A percentile compares a stretch with the other conserved stretches of the same genome.
These are phyloP conservation scores for Larimichthys polyactis DNA, from an alignment of 2,113 vertebrate genomes.

Conservation along the genomic window DNA sequence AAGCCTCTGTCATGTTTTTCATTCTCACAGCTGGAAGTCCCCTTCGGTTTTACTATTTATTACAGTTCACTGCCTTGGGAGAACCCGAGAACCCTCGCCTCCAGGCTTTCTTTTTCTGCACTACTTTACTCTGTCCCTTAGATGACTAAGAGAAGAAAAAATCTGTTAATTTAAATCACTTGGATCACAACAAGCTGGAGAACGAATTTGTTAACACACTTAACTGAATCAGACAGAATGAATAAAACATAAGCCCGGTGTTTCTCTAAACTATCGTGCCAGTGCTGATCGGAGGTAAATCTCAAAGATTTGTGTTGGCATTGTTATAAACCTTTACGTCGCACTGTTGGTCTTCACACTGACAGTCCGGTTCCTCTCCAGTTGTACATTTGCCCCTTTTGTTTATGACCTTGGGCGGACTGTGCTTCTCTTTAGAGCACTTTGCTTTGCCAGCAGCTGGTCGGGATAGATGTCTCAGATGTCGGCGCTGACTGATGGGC, in stretches of 20 bases:
- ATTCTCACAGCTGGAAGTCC: conserved; percentile 5
- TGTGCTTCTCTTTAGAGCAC: conserved; percentile 2
- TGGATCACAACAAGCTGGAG: conserved; percentile 4
- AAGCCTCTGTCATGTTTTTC: conserved; percentile 7
- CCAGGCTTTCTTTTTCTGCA: conserved; percentile 2
- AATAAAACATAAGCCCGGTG: conserved; percentile 3
- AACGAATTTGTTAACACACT: background rate
- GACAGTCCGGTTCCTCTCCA: background rate
- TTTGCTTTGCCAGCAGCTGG: conserved; percentile 25
- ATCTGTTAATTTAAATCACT: conserved; percentile 15
- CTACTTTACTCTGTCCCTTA: background rate
- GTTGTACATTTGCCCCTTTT: background rate
- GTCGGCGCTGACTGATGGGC: conserved; percentile 71
- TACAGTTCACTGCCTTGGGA: conserved; percentile 2
- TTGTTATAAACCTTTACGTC: background rate
- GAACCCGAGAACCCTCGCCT: background rate
- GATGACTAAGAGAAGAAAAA: background rate
- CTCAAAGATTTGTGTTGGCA: background rate
- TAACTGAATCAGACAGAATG: conserved; percentile 12
- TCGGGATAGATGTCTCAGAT: conserved; percentile 50
- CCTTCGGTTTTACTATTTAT: background rate
- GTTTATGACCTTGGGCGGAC: conserved; percentile 3
- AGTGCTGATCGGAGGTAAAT: background rate
- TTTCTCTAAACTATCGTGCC: background rate
- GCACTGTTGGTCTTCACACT: background rate